Evolutionary conservation across 30 jellyfish, hydroid and myxozoan species (phyloP).

Genomic region (Hydractinia symbiolongicarpus): DNA sequence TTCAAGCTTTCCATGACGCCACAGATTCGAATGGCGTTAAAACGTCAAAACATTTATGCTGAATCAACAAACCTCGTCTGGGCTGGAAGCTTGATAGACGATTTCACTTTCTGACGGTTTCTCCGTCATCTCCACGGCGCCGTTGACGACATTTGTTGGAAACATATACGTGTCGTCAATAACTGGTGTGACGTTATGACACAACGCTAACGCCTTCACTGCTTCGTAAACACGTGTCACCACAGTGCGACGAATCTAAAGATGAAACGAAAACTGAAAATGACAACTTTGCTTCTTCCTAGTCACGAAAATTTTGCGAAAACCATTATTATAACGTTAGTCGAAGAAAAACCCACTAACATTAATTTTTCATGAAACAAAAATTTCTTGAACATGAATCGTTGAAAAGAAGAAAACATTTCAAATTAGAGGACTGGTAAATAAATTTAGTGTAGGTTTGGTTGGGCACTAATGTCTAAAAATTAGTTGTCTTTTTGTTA

Average conservation of each 20-base stretch:
- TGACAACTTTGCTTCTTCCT: neutral
- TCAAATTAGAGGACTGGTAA: too few species aligned
- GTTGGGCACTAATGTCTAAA: too few species aligned
- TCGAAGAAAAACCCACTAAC: neutral
- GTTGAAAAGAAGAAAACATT: too few species aligned
- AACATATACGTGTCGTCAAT: conserved; percentile 41
- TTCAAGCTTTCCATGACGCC: too few species aligned
- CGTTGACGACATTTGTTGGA: conserved; percentile 44
- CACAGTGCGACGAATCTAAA: conserved; percentile 73
- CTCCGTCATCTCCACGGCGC: conserved; percentile 67
- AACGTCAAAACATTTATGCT: too few species aligned
- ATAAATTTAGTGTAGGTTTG: too few species aligned
- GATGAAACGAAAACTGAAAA: neutral
- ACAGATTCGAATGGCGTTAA: too few species aligned
- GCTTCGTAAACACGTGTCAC: conserved; percentile 92
- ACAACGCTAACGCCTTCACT: conserved; percentile 87
- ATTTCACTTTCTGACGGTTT: conserved; percentile 41
- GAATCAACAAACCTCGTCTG: conserved; percentile 67
- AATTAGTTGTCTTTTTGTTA: neutral
- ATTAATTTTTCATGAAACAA: too few species aligned
- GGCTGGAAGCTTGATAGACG: conserved; percentile 92
- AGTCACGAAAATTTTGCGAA: too few species aligned
- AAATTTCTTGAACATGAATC: too few species aligned
- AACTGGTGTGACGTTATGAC: conserved; percentile 94
- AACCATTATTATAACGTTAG: neutral